Evolutionary conservation across 53 echinoderm and acorn worm species (phyloP).

Genomic region (Paelopatides confundens): DNA sequence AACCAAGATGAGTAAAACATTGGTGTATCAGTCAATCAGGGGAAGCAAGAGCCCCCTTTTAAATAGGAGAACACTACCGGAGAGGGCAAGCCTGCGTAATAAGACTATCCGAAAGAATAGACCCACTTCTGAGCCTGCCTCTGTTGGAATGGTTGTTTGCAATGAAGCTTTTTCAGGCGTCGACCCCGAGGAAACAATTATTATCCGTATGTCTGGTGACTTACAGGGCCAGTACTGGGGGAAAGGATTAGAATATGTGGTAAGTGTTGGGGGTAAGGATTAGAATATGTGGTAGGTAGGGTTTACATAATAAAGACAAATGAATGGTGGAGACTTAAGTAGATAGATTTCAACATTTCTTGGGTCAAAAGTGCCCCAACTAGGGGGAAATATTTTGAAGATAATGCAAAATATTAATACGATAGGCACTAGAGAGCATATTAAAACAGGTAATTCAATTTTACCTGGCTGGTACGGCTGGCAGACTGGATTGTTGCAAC

Average conservation of each 20-base stretch:
- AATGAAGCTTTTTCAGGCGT: background rate
- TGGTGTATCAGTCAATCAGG: background rate
- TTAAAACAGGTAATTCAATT: too few relatives aligned
- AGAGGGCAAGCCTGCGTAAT: background rate
- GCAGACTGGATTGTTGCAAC: too few relatives aligned
- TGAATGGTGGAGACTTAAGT: too few relatives aligned
- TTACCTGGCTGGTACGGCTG: too few relatives aligned
- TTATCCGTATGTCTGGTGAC: background rate
- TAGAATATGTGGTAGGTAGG: too few relatives aligned
- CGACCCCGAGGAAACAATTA: background rate
- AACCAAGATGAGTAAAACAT: background rate
- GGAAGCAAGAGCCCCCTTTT: background rate
- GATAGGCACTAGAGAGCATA: too few relatives aligned
- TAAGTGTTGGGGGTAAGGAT: too few relatives aligned
- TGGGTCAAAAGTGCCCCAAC: too few relatives aligned
- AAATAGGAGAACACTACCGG: conserved; percentile 7
- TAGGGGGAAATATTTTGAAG: too few relatives aligned
- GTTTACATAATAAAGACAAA: too few relatives aligned
- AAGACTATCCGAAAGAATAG: background rate
- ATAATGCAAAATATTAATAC: too few relatives aligned
- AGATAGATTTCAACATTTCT: too few relatives aligned
- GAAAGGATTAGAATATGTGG: conserved; percentile 12
- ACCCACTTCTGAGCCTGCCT: background rate
- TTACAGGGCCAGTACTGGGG: conserved; percentile 9
- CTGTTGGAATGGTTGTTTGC: background rate